Evolutionary conservation across 2,888 invertebrate species (phyloP), one percentile per base, ranked within the genome.

Genomic region (Xestia c-nigrum): DNA sequence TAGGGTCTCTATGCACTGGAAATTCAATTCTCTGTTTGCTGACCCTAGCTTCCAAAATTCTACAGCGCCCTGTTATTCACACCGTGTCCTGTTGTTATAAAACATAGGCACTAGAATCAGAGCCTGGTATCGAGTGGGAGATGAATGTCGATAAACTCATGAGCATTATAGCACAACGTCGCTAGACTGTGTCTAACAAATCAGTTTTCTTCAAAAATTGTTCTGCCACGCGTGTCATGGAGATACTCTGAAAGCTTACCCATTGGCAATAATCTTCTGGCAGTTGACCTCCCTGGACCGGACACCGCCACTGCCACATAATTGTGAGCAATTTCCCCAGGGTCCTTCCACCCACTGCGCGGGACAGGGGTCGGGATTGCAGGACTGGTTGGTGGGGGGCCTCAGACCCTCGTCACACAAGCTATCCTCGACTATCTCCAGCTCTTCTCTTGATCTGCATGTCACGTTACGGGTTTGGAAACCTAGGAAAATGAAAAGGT

Each of bases 321-420:
- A 97, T 84, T 98, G 98, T 63, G 98, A 98, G 94, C 99, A 99
- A 59, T 97, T 97, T 2, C 97, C 97, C 99, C 99, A 99, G 0
- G 97, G 96, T 5, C 98, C 97, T 68, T 97, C 97, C 46, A 97
- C 97, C 99, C 99, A 99, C 91, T 97, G 97, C 0, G 99, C 97
- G 6, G 98, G 97, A 93, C 99, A 99, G 0, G 98, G 97, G 19
- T 98, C 97, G 7, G 97, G 97, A 87, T 98, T 98, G 92, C 99
- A 99, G 9, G 97, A 95, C 91, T 98, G 97, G 74, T 97, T 97
- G 63, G 97, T 97, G 0, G 96, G 95, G 0, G 99, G 99, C 94
- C 98, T 98, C 69, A 97, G 96, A 52, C 97, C 97, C 0, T 97
- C 97, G 92, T 99, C 98, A 93, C 99, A 99, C 12, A 99, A 97